A percentile compares a stretch with the other conserved stretches of the same genome.
Evolutionary conservation across 2,113 vertebrate genomes (phyloP).

Genomic region (Chamaetylas fuelleborni): DNA sequence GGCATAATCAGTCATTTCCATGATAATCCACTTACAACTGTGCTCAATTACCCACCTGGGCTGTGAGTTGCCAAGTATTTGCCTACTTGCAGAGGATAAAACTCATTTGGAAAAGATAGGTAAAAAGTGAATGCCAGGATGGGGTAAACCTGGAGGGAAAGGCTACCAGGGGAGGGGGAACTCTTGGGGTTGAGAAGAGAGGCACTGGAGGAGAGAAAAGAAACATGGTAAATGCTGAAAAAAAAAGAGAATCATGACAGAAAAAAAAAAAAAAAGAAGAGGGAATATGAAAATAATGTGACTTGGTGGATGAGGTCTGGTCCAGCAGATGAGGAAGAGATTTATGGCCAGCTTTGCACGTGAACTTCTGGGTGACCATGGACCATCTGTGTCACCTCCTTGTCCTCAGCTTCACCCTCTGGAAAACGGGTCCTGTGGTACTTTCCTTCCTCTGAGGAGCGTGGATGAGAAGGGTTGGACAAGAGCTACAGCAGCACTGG

Average conservation of each 20-base stretch:
- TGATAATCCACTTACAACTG: slow-evolving; percentile 54
- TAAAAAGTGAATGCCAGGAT: not conserved
- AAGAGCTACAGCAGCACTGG: not conserved
- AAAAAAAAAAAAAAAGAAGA: not conserved
- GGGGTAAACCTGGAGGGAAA: not conserved
- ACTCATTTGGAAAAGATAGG: not conserved
- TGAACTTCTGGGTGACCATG: not conserved
- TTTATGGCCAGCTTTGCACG: not conserved
- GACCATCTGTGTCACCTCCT: not conserved
- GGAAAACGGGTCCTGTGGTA: not conserved
- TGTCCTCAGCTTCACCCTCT: slow-evolving; percentile 31
- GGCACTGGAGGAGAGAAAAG: not conserved
- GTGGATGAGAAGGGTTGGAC: not conserved
- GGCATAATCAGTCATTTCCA: slow-evolving; percentile 49
- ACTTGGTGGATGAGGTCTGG: not conserved
- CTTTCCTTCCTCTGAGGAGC: not conserved
- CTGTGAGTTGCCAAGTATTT: slow-evolving; percentile 44
- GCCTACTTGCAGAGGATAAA: slow-evolving; percentile 31
- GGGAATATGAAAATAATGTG: not conserved
- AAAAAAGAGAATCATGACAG: not conserved
- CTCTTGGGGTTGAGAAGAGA: not conserved
- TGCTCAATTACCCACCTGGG: slow-evolving; percentile 41
- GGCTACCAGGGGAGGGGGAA: not conserved
- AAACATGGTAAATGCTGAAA: not conserved
- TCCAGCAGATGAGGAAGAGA: not conserved